These are phyloP conservation scores for Meloidogyne hapla DNA, from an alignment of 1,140 invertebrate species.

Conservation along the genomic window DNA sequence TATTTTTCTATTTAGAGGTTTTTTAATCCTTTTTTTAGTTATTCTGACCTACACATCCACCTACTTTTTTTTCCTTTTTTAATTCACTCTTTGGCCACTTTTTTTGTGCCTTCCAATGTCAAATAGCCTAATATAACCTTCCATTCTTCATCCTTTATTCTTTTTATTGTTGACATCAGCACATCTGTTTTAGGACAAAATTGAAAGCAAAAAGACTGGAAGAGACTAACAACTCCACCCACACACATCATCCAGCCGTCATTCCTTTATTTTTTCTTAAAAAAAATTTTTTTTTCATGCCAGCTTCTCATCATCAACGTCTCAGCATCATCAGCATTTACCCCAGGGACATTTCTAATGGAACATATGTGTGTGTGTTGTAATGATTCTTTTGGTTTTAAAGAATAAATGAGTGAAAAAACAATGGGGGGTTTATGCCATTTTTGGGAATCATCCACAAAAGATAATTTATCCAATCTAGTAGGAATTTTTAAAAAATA, in stretches of 20 bases:
- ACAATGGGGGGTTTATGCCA: not conserved
- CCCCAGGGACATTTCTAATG: not conserved
- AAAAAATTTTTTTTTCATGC: not conserved
- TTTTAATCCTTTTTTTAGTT: not conserved
- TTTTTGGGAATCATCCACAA: not conserved
- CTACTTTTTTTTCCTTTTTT: not conserved
- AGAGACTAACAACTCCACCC: not conserved
- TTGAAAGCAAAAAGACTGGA: not conserved
- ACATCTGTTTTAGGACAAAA: conserved; percentile 3
- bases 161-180: not conserved
- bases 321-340: not conserved
- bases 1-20: not conserved
- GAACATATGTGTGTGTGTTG: not conserved
- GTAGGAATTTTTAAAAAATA: not conserved
- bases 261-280: not conserved
- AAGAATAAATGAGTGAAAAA: not conserved
- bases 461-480: not conserved
- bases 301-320: not conserved
- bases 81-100: not conserved
- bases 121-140: not conserved
- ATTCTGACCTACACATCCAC: not conserved
- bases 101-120: not conserved
- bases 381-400: not conserved
- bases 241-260: not conserved
- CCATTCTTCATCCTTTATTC: not conserved